Evolutionary conservation across 1,140 invertebrate species (phyloP), one percentile per base, ranked within the genome.

Genomic region (Brachionus sp.): DNA sequence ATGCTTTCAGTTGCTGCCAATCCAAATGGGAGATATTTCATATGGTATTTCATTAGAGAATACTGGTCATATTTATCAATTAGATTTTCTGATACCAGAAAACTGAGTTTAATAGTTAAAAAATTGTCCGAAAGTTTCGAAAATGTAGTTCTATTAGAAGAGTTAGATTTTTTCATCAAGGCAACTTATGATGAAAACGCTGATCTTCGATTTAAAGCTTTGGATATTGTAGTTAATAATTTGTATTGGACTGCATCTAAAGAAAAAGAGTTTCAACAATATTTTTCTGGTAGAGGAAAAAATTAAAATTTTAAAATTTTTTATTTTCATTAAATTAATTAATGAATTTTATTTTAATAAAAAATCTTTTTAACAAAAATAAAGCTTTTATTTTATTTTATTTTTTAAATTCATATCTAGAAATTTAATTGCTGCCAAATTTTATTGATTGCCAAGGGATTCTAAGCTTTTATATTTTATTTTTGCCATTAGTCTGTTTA

Each of bases 11-110:
- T 82, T n/a, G 57, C 57, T 70, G 5, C 39, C 6, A 82, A 82
- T 50, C 80, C 80, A 29, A 82, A 68, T 37, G 80, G 80, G 9
- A 25, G 80, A 46, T 66, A 82, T 25, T 44, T 82, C 29, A 37
- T 39, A 35, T 82, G 80, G 80, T 46, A 66, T 29, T 82, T 68
- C 23, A 25, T 80, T n/a, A 57, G 77, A 57, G 50, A 80, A 44
- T 39, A 80, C 23, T 80, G 77, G 77, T 39, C 35, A 12, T 80
- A 62, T 44, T 80, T 80, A 10, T 50, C 39, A 13, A 37, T 57
- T 33, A 37, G 39, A 44, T 39, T 37, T 62, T 9, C n/a, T 25
- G n/a, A 42, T 12, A 19, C 10, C 4, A 62, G 77, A 66, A 37
- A 37, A 23, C 25, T 80, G 0, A 80, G 39, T 10, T 42, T 13